Base-by-base conservation (phyloP, 2,797 vertebrate species). In the Lagocephalus sceleratus region DNA sequence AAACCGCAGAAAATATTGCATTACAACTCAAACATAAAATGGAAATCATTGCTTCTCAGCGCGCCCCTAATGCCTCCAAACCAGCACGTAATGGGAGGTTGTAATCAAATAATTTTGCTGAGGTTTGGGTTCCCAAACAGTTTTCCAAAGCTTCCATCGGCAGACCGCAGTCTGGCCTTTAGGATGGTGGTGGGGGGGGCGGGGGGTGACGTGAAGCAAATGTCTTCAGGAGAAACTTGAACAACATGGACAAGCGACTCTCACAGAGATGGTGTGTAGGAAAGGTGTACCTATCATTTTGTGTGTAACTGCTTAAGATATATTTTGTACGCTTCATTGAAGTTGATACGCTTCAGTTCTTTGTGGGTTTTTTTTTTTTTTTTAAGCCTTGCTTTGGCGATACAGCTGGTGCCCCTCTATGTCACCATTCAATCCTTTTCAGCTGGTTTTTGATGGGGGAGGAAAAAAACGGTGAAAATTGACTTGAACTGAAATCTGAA, bases 81-180 rank as follows among this genome's bases (percentile, higher is more conserved):
- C 81, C 79, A 86, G 68, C 71, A 73, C 73, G 78, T 81, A 86
- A 86, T 81, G 75, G 73, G 77, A 78, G 80, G 78, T 73, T 87
- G 82, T 82, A 82, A 85, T 86, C 78, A 76, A 83, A 86, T 88
- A 63, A 86, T 82, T 78, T 83, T 63, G 73, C 73, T 83, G 78
- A 82, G 80, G 80, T 75, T 85, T 85, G 71, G 74, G 78, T 84
- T 87, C 79, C 73, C 80, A 83, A 86, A 82, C 73, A 53, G 79
- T 84, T 88, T 85, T 87, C 80, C 85, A 83, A 63, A 74, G 78
- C 79, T 81, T 85, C 78, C 78, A 76, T 83, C 64, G 49, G 76
- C 66, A 78, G 75, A 86, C 85, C 80, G 25, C 85, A 84, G 80
- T 80, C 79, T 84, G 75, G 73, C 68, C 61, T 67, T 67, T 57